A percentile compares a stretch with the other conserved stretches of the same genome.
Evolutionary conservation across 2,888 invertebrate species (phyloP).

Genomic region (Anthoptus insignis): DNA sequence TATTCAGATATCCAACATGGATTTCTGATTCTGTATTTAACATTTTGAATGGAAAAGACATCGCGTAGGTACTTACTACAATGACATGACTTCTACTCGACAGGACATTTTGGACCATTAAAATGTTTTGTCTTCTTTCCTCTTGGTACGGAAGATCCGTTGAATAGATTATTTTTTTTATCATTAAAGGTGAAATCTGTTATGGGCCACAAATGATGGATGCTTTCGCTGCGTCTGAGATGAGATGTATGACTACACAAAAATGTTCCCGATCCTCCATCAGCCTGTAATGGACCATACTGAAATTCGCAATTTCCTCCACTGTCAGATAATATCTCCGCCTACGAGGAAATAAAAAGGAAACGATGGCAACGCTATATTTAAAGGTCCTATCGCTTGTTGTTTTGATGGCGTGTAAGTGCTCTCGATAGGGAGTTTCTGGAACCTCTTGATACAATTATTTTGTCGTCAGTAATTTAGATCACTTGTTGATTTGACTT

Average conservation of each 20-base stretch:
- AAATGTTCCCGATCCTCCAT: background rate
- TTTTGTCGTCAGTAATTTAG: constrained; percentile 5
- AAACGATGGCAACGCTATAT: constrained; percentile 9
- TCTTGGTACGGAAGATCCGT: too few relatives aligned
- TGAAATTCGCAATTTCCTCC: constrained; percentile 23
- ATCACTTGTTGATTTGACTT: background rate
- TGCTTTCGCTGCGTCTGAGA: background rate
- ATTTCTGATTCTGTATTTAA: too few relatives aligned
- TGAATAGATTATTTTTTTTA: too few relatives aligned
- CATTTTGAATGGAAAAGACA: too few relatives aligned
- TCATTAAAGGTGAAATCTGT: background rate
- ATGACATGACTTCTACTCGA: too few relatives aligned
- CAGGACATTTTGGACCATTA: background rate
- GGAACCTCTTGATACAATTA: background rate
- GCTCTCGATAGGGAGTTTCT: background rate
- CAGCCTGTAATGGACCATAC: constrained; percentile 11
- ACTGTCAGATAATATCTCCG: constrained; percentile 16
- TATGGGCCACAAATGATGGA: background rate
- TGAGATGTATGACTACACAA: constrained; percentile 2
- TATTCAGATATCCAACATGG: too few relatives aligned
- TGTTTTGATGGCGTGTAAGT: background rate
- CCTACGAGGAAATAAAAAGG: constrained; percentile 16
- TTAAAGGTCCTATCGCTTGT: constrained; percentile 14
- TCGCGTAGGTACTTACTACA: too few relatives aligned
- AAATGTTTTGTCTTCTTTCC: too few relatives aligned